Evolutionary conservation across 1,140 invertebrate genomes (phyloP), one percentile per base, ranked within the genome.

Genomic region (Zaprionus tsacasi): DNA sequence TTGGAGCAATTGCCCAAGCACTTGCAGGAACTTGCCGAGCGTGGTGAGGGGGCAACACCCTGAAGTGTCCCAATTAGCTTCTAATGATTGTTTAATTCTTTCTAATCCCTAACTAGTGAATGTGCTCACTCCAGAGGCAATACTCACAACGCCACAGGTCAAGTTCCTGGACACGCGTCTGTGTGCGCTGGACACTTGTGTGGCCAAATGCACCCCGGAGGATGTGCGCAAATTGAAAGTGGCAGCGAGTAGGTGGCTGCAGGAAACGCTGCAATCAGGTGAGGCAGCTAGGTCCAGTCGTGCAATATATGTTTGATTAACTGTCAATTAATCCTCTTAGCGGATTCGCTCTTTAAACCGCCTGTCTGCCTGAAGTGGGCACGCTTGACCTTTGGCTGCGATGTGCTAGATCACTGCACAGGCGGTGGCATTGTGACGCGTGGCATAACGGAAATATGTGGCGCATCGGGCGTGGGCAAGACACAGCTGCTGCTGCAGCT

Each of bases 401-500:
- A 64, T 15, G 81, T 89, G 30, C 91, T 97, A 58, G 95, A 97
- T 92, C 76, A 82, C 27, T 88, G 95, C 67, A 93, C 96, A 30
- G 87, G 93, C 80, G 97, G 97, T 36, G 97, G 97, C n/a, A 94
- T 98, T 58, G 92, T 95, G 30, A 93, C 93, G 67, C 94, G 94
- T 66, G 96, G 96, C 21, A 94, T 98, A 13, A 97, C 96, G 55
- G 97, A 98, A 94, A 94, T 98, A 83, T 95, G 95, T 92, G 97
- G 97, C 12, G 95, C 95, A 91, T 96, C 96, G 93, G 96, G 96
- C 8, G 94, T 94, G 79, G 97, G 97, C 15, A 98, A 98, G 93
- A 97, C 97, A 1, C 97, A 98, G 93, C 82, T 98, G 13, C 96
- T 95, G 78, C 91, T 98, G 30, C 97, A 98, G 93, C 88, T 97